Base-by-base conservation (phyloP, 2,888 invertebrate species). In the Tipula confusa region DNA sequence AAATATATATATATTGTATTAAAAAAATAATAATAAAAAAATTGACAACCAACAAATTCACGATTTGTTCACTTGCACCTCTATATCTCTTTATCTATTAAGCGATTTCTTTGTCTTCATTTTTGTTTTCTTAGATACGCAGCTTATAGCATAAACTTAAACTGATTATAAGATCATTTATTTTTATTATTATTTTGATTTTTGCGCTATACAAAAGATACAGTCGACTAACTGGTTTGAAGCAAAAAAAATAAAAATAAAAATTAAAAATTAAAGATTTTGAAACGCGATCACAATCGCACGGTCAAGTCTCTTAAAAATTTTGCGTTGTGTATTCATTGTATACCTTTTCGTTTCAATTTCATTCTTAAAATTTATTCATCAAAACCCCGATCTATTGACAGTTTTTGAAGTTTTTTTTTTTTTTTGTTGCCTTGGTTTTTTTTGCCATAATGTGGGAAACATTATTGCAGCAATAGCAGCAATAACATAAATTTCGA, bases 151-250 rank as follows among this genome's bases (percentile, higher is more conserved):
- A 64, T 64, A 64, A 43, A 64, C 24, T 18, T 64, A 64, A 64
- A 64, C 64, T 64, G 64, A 64, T 64, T 64, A 64, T 24, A 64
- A 64, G 64, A 64, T 64, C 64, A 64, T 64, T 64, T 64, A 64
- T 64, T 64, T 64, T 64, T 64, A 64, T 64, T 64, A 64, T 64
- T 64, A 24, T 64, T 64, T 64, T 64, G 64, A 9, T 64, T 24
- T 64, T 64, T 64, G 64, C 24, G 64, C 64, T 64, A 11, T 64
- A 64, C 24, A 64, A 64, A 24, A 64, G 24, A 7, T 18, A 64
- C 64, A 64, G 64, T 18, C 24, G 24, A 64, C 18, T 64, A 64
- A 64, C 64, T 64, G 64, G 64, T 64, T 64, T 64, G 24, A 64
- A 64, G n/a, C n/a, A n/a, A n/a, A n/a, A n/a, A n/a, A n/a, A n/a